Evolutionary conservation across 2,113 vertebrate species (phyloP), one percentile per base, ranked within the genome.

Genomic region (Trematomus loennbergii): DNA sequence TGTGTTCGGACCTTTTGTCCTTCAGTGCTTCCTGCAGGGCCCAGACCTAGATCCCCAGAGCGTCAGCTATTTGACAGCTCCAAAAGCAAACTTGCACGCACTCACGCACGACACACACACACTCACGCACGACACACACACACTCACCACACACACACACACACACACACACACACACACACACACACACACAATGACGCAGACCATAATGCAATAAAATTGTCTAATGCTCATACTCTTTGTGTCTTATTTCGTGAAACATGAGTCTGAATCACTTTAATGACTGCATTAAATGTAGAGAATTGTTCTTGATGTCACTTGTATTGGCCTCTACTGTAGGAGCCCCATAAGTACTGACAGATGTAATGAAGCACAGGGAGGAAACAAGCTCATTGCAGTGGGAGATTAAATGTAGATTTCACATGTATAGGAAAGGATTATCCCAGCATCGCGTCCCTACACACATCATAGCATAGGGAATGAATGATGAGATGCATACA

Each of bases 1-100:
- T 81, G 36, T 72, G 66, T 65, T 70, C 52, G 66, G 82, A 72
- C 73, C 67, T 79, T 85, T 75, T 87, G 78, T 90, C 76, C 66
- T 52, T 46, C 48, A 36, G 40, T 45, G 49, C 52, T 81, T 89
- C 67, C 81, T 84, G 54, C 60, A 65, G 48, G 20, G 45, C 69
- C 53, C 46, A 16, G 16, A 57, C 62, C 62, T 61, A 58, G 40
- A 74, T 77, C 69, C 64, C 50, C 11, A 55, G 20, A 87, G 50
- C 12, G 18, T 73, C 61, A 40, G 60, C 68, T 46, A 5, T 65
- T 75, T 72, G 74, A 79, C 58, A 61, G 40, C 82, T 46, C n/a
- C 43, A 65, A 25, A 40, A 0, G 29, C 29, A 29, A 29, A 29
- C 29, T 29, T 29, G 29, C 36, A 40, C 36, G 1, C 36, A 36